Conservation (phyloP, 2,888 invertebrate species). For the Nineta flava region DNA sequence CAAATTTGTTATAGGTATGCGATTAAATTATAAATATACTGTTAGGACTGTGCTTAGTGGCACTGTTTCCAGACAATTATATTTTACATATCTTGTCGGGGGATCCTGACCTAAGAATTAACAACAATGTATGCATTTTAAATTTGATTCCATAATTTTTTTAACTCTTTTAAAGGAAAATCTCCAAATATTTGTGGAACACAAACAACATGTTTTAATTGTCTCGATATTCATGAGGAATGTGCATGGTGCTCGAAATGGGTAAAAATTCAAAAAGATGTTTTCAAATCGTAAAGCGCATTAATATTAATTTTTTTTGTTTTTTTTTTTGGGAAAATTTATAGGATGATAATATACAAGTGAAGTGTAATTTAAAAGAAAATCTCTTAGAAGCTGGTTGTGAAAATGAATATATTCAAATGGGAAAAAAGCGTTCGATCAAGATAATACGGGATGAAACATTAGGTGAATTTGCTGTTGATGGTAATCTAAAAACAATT, state of each 20-base stretch:
- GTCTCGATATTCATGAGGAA: slow-evolving; percentile 6
- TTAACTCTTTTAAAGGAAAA: too few species aligned
- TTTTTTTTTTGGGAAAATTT: not conserved
- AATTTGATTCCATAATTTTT: too few species aligned
- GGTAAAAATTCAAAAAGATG: slow-evolving; percentile 2
- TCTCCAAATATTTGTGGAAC: slow-evolving; percentile 1
- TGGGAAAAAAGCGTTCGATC: slow-evolving; percentile 22
- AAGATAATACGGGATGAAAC: slow-evolving; percentile 28
- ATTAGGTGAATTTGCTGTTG: slow-evolving; percentile 33
- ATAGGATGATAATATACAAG: slow-evolving; percentile 7
- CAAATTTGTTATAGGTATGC: too few species aligned
- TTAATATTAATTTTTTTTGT: not conserved
- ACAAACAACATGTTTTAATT: slow-evolving; percentile 7
- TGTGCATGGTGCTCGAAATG: slow-evolving; percentile 10
- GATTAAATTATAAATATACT: too few species aligned
- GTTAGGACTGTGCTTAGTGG: too few species aligned
- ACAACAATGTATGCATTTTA: too few species aligned
- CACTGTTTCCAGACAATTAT: too few species aligned
- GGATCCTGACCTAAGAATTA: too few species aligned
- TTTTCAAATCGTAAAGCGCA: not conserved
- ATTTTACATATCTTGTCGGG: too few species aligned
- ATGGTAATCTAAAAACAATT: slow-evolving; percentile 31
- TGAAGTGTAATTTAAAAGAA: slow-evolving; percentile 8
- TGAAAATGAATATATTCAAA: slow-evolving; percentile 2
- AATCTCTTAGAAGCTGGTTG: slow-evolving; percentile 7